These are phyloP conservation scores for Scrobipalpa costella DNA, from an alignment of 2,888 invertebrate genomes.

Conservation along the genomic window DNA sequence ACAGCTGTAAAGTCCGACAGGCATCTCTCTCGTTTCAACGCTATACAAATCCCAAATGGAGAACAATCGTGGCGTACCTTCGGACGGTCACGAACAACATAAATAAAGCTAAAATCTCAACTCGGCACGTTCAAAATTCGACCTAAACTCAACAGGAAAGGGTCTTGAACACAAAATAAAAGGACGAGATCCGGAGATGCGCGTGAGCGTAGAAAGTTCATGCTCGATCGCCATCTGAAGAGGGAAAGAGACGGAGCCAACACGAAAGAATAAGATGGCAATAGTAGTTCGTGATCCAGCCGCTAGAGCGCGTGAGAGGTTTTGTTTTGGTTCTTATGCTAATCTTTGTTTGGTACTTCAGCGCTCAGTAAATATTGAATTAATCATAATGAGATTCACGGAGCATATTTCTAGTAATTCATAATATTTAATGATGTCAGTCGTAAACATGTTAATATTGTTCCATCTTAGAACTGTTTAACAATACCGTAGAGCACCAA, in stretches of 20 bases:
- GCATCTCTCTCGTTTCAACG: slow-evolving; percentile 67
- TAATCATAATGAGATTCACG: background rate
- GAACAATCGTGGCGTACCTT: slow-evolving; percentile 60
- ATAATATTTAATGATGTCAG: too few species aligned
- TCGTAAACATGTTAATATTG: too few species aligned
- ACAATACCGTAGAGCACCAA: too few species aligned
- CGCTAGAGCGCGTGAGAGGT: slow-evolving; percentile 49
- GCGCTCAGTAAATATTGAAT: slow-evolving; percentile 10
- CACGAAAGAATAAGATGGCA: slow-evolving; percentile 42
- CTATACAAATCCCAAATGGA: slow-evolving; percentile 56
- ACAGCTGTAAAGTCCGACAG: slow-evolving; percentile 30
- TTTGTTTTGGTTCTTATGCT: slow-evolving; percentile 40
- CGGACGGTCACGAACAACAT: slow-evolving; percentile 73
- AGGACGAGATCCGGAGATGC: slow-evolving; percentile 49
- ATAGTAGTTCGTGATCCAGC: slow-evolving; percentile 43
- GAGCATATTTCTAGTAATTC: background rate
- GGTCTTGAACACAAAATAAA: slow-evolving; percentile 40
- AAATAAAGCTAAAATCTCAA: slow-evolving; percentile 67
- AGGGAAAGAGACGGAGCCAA: slow-evolving; percentile 12
- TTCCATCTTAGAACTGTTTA: too few species aligned
- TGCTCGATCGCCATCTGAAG: slow-evolving; percentile 33
- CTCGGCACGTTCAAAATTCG: slow-evolving; percentile 37
- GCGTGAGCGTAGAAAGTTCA: slow-evolving; percentile 64
- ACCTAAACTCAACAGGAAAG: slow-evolving; percentile 40
- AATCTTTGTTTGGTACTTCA: slow-evolving; percentile 6